A percentile compares a stretch with the other conserved stretches of the same genome.
These are phyloP conservation scores for Channallabes apus DNA, from an alignment of 2,797 vertebrate species.

Conservation along the genomic window DNA sequence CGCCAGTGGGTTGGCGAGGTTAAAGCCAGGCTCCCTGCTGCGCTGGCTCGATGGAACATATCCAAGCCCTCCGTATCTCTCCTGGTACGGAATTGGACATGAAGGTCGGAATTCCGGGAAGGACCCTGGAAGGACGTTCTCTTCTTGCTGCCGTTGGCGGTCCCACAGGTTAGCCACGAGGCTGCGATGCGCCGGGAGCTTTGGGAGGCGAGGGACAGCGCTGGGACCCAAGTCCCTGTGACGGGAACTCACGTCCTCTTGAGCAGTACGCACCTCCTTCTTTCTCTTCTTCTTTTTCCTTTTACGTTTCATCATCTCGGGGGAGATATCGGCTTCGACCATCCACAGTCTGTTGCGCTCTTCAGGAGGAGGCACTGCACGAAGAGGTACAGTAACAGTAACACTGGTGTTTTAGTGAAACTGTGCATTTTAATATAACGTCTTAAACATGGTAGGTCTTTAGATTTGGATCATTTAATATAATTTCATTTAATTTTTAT, in stretches of 20 bases:
- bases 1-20: constrained; percentile 72
- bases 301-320: constrained; percentile 89
- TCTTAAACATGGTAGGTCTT: not conserved
- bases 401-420: not conserved
- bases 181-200: constrained; percentile 81
- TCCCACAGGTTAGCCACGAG: constrained; percentile 76
- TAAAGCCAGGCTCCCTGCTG: constrained; percentile 60
- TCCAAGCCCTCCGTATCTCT: constrained; percentile 51
- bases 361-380: constrained; percentile 85
- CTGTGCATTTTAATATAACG: not conserved
- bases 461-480: not conserved
- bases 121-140: constrained; percentile 75
- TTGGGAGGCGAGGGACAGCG: constrained; percentile 85
- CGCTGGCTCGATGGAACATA: constrained; percentile 59
- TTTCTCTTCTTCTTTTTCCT: constrained; percentile 84
- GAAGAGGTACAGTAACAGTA: not conserved
- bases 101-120: constrained; percentile 69
- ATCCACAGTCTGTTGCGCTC: constrained; percentile 87
- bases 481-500: no score
- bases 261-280: constrained; percentile 78
- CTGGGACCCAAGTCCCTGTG: constrained; percentile 69
- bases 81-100: constrained; percentile 60
- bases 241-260: constrained; percentile 56
- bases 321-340: constrained; percentile 88
- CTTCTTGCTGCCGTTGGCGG: constrained; percentile 65